Percentiles rank a stretch among this genome's conserved stretches.
phyloP scores from a whole-genome alignment of 2,113 vertebrate genomes.

The Bucco capensis region DNA sequence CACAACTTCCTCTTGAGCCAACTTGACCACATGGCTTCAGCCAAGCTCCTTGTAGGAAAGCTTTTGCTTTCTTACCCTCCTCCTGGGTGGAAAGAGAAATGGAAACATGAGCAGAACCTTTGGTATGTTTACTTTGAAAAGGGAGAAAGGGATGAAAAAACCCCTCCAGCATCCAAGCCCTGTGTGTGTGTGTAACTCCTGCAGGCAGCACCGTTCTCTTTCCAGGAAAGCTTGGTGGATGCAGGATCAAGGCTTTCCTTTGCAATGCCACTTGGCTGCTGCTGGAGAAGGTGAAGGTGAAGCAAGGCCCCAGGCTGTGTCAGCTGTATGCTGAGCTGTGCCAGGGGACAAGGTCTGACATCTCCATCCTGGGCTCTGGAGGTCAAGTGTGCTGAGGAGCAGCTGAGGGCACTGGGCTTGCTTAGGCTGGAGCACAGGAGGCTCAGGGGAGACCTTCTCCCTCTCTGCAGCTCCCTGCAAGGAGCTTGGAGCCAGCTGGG shows the following conservation, averaged over 20 bases:
- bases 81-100: not conserved
- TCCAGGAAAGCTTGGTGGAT: conserved; percentile 7
- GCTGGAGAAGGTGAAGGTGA: too few relatives aligned
- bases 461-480: too few relatives aligned
- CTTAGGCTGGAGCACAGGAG: too few relatives aligned
- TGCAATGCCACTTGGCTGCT: too few relatives aligned
- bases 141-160: not conserved
- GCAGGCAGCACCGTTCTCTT: not conserved
- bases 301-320: not conserved
- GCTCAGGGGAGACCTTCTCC: too few relatives aligned
- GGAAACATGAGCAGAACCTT: conserved; percentile 2
- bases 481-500: too few relatives aligned
- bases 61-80: conserved; percentile 30
- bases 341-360: not conserved
- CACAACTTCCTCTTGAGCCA: not conserved
- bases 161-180: not conserved
- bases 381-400: too few relatives aligned
- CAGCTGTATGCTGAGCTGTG: not conserved
- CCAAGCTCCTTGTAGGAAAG: not conserved
- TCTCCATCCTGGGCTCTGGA: not conserved
- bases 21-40: not conserved
- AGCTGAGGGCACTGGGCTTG: too few relatives aligned
- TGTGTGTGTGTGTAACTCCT: not conserved
- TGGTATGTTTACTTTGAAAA: conserved; percentile 27
- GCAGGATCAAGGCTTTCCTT: not conserved